A percentile compares a stretch with the other conserved stretches of the same genome.
These are phyloP conservation scores for Chaenocephalus aceratus DNA, from an alignment of 2,113 vertebrate genomes.

Conservation along the genomic window DNA sequence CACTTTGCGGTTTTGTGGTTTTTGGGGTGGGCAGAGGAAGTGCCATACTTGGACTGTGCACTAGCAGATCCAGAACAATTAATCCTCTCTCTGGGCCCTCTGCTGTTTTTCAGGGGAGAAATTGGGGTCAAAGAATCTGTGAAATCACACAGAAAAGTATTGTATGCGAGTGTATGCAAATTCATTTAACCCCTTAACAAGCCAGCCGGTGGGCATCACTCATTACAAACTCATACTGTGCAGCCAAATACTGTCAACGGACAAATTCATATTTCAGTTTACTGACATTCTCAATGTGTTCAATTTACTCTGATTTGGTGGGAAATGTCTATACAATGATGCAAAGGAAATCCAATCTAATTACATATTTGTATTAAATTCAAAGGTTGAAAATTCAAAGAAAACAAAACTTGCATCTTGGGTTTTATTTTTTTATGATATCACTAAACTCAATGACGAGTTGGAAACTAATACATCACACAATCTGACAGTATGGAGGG, in stretches of 20 bases:
- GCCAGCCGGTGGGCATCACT: not conserved
- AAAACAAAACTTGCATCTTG: not conserved
- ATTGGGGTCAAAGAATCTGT: conserved; percentile 31
- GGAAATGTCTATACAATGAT: not conserved
- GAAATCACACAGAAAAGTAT: conserved; percentile 38
- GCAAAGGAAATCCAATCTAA: no score
- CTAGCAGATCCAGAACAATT: conserved; percentile 42
- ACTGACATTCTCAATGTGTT: not conserved
- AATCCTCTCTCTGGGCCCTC: conserved; percentile 16
- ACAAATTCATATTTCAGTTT: not conserved
- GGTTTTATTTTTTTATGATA: not conserved
- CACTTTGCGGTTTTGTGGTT: conserved; percentile 36
- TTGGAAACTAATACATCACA: not conserved
- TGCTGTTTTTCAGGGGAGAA: conserved; percentile 11
- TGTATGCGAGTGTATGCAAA: conserved; percentile 14
- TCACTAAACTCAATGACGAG: not conserved
- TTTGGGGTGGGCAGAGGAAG: conserved; percentile 51
- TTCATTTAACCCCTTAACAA: conserved; percentile 1
- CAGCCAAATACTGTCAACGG: not conserved
- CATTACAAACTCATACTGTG: not conserved
- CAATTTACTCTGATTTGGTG: not conserved
- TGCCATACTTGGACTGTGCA: conserved; percentile 21
- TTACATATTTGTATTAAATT: not conserved
- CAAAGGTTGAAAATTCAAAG: not conserved
- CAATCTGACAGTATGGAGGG: not conserved